Conservation (phyloP, 2,888 invertebrate species). For the Caprella mutica region DNA sequence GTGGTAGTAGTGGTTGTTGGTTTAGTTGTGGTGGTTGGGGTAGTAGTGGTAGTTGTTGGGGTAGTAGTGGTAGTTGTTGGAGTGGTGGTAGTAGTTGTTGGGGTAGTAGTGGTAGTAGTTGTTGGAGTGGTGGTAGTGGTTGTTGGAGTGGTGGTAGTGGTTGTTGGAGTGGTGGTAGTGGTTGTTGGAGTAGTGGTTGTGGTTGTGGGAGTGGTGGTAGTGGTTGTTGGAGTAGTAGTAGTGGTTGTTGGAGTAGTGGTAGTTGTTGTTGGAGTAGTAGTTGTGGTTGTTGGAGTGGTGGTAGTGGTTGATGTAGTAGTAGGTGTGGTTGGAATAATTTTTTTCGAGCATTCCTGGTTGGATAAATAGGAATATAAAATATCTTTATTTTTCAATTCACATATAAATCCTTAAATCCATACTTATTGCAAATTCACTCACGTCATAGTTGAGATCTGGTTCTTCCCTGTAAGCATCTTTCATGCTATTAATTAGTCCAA, state of each 20-base stretch:
- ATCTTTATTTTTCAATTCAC: too few relatives aligned
- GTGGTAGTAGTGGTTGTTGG: not conserved
- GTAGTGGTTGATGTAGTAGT: too few relatives aligned
- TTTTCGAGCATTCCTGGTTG: too few relatives aligned
- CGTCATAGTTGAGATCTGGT: too few relatives aligned
- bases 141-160: not conserved
- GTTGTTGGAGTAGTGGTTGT: not conserved
- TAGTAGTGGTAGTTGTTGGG: not conserved
- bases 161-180: not conserved
- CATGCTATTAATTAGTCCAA: slow-evolving; percentile 15
- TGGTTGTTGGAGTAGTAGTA: not conserved
- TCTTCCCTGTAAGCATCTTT: slow-evolving; percentile 4
- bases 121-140: slow-evolving; percentile 7
- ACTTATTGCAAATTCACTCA: too few relatives aligned
- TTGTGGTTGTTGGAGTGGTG: too few relatives aligned
- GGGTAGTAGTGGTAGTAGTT: not conserved
- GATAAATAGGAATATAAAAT: too few relatives aligned
- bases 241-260: not conserved
- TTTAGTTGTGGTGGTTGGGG: not conserved
- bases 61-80: not conserved
- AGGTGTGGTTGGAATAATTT: too few relatives aligned
- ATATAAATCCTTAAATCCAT: too few relatives aligned
- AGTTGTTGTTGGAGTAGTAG: not conserved
- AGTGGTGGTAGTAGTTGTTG: not conserved
- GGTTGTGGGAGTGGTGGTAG: slow-evolving; percentile 2